Conservation (phyloP, 2,797 vertebrate species). For the Xenopus petersii region DNA sequence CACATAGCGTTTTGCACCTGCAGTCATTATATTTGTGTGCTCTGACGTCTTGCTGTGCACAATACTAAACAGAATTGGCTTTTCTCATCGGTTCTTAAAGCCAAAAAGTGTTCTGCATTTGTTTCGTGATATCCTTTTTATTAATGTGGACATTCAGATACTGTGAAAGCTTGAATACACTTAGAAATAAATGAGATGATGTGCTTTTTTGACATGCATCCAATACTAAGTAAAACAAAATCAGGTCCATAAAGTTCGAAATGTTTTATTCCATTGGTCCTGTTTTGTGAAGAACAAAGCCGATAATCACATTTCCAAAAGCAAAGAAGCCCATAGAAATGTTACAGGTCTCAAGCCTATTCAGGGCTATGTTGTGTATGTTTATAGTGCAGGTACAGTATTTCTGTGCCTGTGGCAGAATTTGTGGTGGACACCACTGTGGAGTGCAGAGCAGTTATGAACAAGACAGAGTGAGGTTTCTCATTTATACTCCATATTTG, state of each 20-base stretch:
- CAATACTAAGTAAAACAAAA: background rate
- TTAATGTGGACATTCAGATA: slow-evolving; percentile 10
- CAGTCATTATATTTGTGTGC: slow-evolving; percentile 17
- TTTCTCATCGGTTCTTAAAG: background rate
- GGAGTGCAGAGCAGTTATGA: too few species aligned
- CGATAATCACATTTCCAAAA: too few species aligned
- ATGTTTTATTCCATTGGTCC: too few species aligned
- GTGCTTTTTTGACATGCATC: background rate
- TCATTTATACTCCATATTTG: too few species aligned
- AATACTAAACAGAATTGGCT: slow-evolving; percentile 33
- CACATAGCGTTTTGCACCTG: slow-evolving; percentile 21
- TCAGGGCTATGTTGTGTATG: too few species aligned
- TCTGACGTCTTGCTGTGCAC: slow-evolving; percentile 19
- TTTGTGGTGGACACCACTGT: too few species aligned
- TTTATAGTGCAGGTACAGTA: too few species aligned
- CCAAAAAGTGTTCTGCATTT: background rate
- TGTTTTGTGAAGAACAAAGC: too few species aligned
- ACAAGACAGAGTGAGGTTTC: too few species aligned
- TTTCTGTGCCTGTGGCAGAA: too few species aligned
- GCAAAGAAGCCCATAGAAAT: too few species aligned
- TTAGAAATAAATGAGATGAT: slow-evolving; percentile 5
- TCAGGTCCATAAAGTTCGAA: background rate
- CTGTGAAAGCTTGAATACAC: background rate
- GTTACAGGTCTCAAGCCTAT: too few species aligned
- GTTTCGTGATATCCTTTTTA: slow-evolving; percentile 1